These are phyloP conservation scores for Hemitrygon akajei DNA, from an alignment of 2,797 vertebrate species.

Conservation along the genomic window DNA sequence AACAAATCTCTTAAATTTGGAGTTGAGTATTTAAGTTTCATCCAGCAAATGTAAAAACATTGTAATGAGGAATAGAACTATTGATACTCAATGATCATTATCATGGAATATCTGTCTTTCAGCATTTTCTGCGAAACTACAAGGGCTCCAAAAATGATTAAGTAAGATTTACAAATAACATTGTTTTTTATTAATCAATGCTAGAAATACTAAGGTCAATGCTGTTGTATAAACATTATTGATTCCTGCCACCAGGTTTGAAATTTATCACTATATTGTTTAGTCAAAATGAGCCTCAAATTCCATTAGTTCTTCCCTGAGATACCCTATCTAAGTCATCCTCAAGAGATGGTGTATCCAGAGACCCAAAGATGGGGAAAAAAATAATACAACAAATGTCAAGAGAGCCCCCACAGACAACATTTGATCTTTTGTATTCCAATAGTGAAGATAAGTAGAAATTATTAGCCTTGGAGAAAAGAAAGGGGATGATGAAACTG, in stretches of 20 bases:
- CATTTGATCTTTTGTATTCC: neutral
- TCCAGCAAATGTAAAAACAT: neutral
- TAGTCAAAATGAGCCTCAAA: too few relatives aligned
- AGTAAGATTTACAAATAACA: neutral
- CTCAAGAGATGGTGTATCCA: neutral
- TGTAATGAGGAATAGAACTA: neutral
- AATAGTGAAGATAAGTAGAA: neutral
- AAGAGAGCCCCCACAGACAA: neutral
- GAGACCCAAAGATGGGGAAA: too few relatives aligned
- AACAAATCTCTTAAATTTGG: neutral
- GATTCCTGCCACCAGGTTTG: too few relatives aligned
- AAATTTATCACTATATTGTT: neutral
- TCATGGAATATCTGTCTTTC: neutral
- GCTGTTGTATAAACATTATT: neutral
- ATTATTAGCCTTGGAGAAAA: neutral
- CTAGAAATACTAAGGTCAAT: neutral
- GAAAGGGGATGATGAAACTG: neutral
- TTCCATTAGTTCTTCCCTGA: neutral
- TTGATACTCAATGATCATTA: neutral
- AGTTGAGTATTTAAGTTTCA: neutral
- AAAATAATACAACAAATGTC: neutral
- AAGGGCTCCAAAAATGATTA: neutral
- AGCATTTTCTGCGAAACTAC: neutral
- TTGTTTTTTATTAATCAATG: neutral
- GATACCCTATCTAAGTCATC: neutral